Percentiles rank a stretch among this genome's conserved stretches.
phyloP scores from a whole-genome alignment of 2,113 vertebrate genomes.

The Lonchura striata region DNA sequence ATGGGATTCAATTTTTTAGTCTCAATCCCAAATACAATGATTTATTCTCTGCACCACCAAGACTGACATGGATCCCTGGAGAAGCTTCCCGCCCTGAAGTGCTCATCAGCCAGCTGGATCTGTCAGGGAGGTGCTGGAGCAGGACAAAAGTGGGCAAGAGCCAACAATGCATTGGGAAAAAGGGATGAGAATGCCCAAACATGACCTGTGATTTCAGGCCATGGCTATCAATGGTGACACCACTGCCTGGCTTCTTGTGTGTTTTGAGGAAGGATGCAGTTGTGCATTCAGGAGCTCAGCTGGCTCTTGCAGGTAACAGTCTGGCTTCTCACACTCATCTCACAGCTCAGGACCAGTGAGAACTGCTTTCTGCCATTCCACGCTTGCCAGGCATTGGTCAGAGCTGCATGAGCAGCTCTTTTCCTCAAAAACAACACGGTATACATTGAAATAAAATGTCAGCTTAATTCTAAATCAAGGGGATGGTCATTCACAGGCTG shows the following conservation, averaged over 20 bases:
- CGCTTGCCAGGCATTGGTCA: not conserved
- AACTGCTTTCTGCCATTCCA: not conserved
- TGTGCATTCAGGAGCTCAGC: not conserved
- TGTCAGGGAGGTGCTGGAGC: not conserved
- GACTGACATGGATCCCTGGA: not conserved
- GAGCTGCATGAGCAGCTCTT: fast-evolving
- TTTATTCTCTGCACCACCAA: not conserved
- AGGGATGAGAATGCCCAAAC: not conserved
- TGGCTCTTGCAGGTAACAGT: not conserved
- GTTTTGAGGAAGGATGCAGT: not conserved
- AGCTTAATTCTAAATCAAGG: not conserved
- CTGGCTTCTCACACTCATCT: not conserved
- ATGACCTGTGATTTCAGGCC: not conserved
- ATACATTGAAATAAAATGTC: not conserved
- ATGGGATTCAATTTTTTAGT: not conserved
- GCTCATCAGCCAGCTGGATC: not conserved
- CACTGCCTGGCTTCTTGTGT: fast-evolving
- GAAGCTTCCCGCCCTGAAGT: not conserved
- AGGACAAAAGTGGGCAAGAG: not conserved
- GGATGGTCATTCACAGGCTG: not conserved
- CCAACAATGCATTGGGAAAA: not conserved
- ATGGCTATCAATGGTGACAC: not conserved
- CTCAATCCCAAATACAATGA: fast-evolving
- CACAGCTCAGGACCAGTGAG: not conserved
- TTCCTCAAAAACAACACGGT: not conserved